These are phyloP conservation scores for Alectura lathami DNA, from an alignment of 2,113 vertebrate genomes.

Conservation along the genomic window DNA sequence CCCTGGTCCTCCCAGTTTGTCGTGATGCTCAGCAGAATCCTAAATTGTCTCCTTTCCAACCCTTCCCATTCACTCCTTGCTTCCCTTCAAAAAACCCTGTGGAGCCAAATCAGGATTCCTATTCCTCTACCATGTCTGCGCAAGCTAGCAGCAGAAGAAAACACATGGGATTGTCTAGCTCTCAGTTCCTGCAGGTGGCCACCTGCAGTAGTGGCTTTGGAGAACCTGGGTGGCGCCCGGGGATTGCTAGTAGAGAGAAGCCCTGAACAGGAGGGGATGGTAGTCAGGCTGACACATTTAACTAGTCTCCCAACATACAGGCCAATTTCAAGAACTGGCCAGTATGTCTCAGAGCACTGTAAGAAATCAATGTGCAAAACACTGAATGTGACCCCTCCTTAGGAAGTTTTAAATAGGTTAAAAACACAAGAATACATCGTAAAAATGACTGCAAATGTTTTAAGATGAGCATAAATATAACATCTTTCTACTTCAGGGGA, in stretches of 20 bases:
- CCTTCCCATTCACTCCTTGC: neutral
- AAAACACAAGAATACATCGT: neutral
- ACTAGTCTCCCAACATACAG: no score
- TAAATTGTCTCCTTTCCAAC: neutral
- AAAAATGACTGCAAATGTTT: neutral
- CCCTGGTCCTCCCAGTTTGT: neutral
- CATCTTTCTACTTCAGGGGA: neutral
- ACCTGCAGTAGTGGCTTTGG: fast-evolving
- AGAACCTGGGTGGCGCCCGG: neutral
- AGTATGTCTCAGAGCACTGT: fast-evolving
- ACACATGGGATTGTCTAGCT: neutral
- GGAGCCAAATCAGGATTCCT: neutral
- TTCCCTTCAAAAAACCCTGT: no score
- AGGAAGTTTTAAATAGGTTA: neutral
- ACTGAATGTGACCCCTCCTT: neutral
- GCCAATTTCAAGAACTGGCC: neutral
- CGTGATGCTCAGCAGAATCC: neutral
- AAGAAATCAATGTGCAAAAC: neutral
- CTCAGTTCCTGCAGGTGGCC: fast-evolving
- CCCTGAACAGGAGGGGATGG: neutral
- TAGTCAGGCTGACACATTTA: neutral
- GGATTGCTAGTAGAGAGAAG: neutral
- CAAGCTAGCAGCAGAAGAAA: neutral
- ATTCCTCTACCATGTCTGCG: neutral
- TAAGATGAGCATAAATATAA: neutral